Conservation (phyloP, 2,888 invertebrate genomes). For the Ariolimax columbianus region DNA sequence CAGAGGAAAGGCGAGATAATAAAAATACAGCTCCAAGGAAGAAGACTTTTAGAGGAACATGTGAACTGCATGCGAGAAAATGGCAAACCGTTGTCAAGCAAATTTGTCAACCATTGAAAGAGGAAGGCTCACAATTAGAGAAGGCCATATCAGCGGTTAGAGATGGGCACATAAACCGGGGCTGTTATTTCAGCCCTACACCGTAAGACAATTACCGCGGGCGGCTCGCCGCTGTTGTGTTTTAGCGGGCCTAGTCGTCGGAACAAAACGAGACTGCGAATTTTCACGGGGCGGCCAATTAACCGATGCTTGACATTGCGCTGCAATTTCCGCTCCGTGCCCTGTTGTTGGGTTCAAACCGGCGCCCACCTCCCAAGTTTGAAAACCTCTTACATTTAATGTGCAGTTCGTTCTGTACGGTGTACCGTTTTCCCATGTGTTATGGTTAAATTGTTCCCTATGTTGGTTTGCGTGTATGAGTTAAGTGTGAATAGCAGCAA, state of each 20-base stretch:
- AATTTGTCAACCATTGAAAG: slow-evolving; percentile 39
- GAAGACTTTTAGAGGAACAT: slow-evolving; percentile 43
- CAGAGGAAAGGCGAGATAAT: slow-evolving; percentile 33
- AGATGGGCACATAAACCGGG: slow-evolving; percentile 39
- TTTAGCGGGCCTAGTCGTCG: slow-evolving; percentile 34
- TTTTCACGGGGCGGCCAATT: slow-evolving; percentile 48
- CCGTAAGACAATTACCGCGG: slow-evolving; percentile 42
- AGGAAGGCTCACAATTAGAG: slow-evolving; percentile 33
- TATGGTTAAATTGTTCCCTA: too few species aligned
- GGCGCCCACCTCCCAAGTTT: not conserved
- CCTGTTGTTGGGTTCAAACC: not conserved
- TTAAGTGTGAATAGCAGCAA: too few species aligned
- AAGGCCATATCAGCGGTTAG: slow-evolving; percentile 39
- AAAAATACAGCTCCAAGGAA: not conserved
- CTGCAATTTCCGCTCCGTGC: slow-evolving; percentile 45
- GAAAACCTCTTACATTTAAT: not conserved
- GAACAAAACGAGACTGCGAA: slow-evolving; percentile 30
- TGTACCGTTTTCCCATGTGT: not conserved
- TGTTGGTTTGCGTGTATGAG: too few species aligned
- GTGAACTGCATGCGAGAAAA: slow-evolving; percentile 38
- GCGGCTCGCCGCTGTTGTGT: slow-evolving; percentile 24
- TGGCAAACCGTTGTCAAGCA: slow-evolving; percentile 40
- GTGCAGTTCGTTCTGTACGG: not conserved
- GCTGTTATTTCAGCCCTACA: slow-evolving; percentile 40
- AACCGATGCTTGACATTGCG: slow-evolving; percentile 45